Percentiles rank a stretch among this genome's conserved stretches.
Evolutionary conservation across 2,797 vertebrate genomes (phyloP).

Genomic region (Tauraco hartlaubi): DNA sequence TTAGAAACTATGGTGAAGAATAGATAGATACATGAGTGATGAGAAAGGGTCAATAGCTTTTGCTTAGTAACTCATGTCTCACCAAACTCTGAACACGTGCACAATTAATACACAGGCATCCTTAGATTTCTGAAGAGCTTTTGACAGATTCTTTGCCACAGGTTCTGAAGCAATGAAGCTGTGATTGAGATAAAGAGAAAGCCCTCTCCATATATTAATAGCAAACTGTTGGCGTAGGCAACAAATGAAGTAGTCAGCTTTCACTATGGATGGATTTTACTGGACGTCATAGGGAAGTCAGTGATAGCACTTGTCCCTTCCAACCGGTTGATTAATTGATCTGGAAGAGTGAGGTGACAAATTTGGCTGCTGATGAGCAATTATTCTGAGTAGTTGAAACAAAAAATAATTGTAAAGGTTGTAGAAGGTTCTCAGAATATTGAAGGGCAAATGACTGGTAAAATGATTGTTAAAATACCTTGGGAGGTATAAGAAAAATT

Average conservation of each 20-base stretch:
- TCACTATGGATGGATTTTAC: neutral
- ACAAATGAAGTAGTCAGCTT: neutral
- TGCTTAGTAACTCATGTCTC: neutral
- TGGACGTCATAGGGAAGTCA: neutral
- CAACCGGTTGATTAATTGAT: neutral
- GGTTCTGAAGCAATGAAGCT: neutral
- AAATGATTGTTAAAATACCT: neutral
- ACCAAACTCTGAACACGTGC: neutral
- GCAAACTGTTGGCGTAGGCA: neutral
- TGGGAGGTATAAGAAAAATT: neutral
- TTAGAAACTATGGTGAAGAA: neutral
- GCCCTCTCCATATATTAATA: neutral
- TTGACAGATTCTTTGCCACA: neutral
- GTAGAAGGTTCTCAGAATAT: neutral
- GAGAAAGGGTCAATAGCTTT: neutral
- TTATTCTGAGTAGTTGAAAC: neutral
- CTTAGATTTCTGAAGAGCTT: neutral
- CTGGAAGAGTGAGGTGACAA: neutral
- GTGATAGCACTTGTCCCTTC: neutral
- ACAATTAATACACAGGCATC: neutral
- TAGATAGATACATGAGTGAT: neutral
- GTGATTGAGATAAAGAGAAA: neutral
- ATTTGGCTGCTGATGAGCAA: neutral
- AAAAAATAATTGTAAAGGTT: neutral
- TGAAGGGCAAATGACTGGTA: neutral